Percentiles rank a stretch among this genome's conserved stretches.
These are phyloP conservation scores for Prosopocoilus inquinatus DNA, from an alignment of 2,888 invertebrate species.

Conservation along the genomic window DNA sequence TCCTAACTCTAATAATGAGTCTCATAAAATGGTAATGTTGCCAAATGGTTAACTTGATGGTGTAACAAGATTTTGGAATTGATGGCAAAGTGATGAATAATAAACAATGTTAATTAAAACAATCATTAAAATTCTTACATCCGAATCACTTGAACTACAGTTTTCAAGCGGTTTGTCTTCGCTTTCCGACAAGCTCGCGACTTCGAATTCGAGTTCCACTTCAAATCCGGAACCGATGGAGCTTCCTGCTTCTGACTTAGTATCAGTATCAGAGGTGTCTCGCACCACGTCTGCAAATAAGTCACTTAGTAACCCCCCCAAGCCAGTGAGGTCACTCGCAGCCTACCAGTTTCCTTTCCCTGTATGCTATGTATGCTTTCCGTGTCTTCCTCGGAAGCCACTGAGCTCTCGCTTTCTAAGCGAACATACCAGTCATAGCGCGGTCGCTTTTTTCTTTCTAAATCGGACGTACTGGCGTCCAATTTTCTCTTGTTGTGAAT, in stretches of 20 bases:
- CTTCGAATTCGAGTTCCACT: conserved; percentile 37
- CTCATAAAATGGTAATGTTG: too few relatives aligned
- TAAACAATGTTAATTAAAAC: too few relatives aligned
- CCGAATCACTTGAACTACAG: conserved; percentile 54
- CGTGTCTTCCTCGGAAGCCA: conserved; percentile 48
- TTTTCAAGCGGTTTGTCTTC: conserved; percentile 38
- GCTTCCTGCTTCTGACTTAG: conserved; percentile 28
- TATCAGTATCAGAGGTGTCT: conserved; percentile 47
- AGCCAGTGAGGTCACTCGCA: not conserved
- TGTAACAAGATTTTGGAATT: too few relatives aligned
- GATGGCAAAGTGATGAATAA: too few relatives aligned
- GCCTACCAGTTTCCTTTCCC: conserved; percentile 65
- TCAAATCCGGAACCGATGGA: conserved; percentile 35
- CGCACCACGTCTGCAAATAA: conserved; percentile 46
- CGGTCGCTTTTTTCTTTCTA: conserved; percentile 17
- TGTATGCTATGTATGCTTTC: conserved; percentile 65
- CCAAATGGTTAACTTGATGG: too few relatives aligned
- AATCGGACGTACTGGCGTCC: not conserved
- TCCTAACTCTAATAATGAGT: too few relatives aligned
- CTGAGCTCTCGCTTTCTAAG: conserved; percentile 51
- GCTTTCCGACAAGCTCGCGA: conserved; percentile 4
- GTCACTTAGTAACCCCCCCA: conserved; percentile 28
- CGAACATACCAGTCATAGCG: conserved; percentile 34
- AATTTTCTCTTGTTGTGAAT: not conserved
- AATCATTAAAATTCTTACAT: not conserved